Conservation (phyloP, 2,888 invertebrate species). For the Thymelicus sylvestris region DNA sequence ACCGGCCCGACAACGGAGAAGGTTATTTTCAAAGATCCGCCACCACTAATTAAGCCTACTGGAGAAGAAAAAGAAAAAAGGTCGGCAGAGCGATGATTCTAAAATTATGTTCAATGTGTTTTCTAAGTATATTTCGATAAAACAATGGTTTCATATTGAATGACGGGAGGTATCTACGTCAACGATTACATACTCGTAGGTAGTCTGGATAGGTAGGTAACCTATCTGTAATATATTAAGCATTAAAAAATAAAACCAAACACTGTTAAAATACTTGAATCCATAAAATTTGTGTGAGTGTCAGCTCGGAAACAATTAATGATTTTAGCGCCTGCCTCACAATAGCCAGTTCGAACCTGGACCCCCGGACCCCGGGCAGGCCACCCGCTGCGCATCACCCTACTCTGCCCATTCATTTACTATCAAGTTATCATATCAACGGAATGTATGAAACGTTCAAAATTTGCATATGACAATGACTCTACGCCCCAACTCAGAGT, state of each 20-base stretch:
- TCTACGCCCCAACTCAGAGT: too few species aligned
- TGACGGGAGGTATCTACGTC: too few species aligned
- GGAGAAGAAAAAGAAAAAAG: constrained; percentile 23
- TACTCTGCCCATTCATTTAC: constrained; percentile 15
- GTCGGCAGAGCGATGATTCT: constrained; percentile 4
- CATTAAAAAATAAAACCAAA: too few species aligned
- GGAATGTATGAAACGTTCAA: constrained; percentile 1
- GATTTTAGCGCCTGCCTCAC: constrained; percentile 22
- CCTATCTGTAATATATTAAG: too few species aligned
- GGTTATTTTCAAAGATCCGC: constrained; percentile 78
- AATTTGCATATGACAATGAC: not conserved
- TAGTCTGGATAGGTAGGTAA: too few species aligned
- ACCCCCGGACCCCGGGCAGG: constrained; percentile 1
- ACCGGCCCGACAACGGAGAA: constrained; percentile 74
- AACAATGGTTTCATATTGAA: not conserved
- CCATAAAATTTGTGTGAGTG: not conserved
- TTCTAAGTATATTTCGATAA: not conserved
- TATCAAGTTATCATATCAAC: constrained; percentile 25
- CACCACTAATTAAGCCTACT: constrained; percentile 74
- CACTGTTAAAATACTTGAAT: not conserved
- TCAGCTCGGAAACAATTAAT: constrained; percentile 30
- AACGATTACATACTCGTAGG: too few species aligned
- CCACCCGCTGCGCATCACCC: constrained; percentile 26
- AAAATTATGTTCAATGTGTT: not conserved
- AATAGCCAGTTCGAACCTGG: constrained; percentile 22